Evolutionary conservation across 2,797 vertebrate genomes (phyloP).

Genomic region (Sebastes steindachneri): DNA sequence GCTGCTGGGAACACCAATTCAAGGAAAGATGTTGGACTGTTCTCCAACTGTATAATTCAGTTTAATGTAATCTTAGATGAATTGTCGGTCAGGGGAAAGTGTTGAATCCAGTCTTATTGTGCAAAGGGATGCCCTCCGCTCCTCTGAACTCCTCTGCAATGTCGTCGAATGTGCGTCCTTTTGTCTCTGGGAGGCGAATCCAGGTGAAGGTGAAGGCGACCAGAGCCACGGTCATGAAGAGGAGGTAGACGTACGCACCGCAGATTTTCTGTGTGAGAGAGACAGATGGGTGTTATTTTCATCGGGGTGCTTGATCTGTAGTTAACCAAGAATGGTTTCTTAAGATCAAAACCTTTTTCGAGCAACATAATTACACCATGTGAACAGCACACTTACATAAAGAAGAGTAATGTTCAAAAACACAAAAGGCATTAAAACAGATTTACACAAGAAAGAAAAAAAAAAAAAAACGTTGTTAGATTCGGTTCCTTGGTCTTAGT

Average conservation of each 20-base stretch:
- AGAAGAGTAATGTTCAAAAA: neutral
- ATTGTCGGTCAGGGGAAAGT: constrained; percentile 75
- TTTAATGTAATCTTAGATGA: neutral
- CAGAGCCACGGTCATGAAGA: constrained; percentile 72
- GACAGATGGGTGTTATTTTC: neutral
- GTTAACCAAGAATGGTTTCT: neutral
- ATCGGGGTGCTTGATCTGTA: neutral
- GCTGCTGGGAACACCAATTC: neutral
- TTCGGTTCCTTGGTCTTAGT: neutral
- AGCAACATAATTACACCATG: neutral
- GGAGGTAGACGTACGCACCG: constrained; percentile 79
- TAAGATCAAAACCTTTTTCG: neutral
- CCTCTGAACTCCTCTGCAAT: constrained; percentile 78
- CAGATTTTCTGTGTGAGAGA: constrained; percentile 66
- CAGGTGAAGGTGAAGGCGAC: constrained; percentile 72
- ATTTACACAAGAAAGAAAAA: neutral
- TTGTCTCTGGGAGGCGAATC: constrained; percentile 82
- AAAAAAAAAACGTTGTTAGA: neutral
- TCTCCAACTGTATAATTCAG: neutral
- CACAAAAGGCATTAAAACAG: neutral
- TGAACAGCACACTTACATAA: neutral
- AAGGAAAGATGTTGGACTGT: neutral
- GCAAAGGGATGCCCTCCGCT: constrained; percentile 74
- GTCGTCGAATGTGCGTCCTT: constrained; percentile 80
- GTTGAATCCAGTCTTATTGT: constrained; percentile 80